These are phyloP conservation scores for Ateles fusciceps DNA, from an alignment of 2,797 vertebrate species.

Conservation along the genomic window DNA sequence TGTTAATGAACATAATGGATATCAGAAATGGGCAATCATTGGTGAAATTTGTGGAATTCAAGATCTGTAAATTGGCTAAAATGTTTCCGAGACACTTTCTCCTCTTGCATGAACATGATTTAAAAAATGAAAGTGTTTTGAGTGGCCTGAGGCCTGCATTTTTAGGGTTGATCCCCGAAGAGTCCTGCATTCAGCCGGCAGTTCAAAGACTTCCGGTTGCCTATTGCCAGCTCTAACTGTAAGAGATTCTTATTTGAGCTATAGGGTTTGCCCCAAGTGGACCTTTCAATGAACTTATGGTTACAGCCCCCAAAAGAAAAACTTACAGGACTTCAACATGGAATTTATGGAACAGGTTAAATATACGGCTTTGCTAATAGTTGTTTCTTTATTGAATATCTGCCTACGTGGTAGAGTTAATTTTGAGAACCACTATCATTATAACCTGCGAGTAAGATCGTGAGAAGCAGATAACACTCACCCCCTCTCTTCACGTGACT, in stretches of 20 bases:
- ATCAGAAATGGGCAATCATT: conserved; percentile 59
- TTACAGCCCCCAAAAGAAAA: not conserved
- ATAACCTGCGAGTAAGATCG: not conserved
- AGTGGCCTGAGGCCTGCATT: not conserved
- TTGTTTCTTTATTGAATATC: not conserved
- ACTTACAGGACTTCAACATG: not conserved
- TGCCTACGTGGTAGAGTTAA: not conserved
- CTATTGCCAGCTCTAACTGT: not conserved
- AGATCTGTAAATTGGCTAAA: not conserved
- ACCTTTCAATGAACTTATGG: not conserved
- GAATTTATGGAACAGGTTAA: not conserved
- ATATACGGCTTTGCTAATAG: not conserved
- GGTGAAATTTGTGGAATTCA: conserved; percentile 33
- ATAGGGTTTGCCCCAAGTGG: not conserved
- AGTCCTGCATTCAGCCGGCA: too few species aligned
- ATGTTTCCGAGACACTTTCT: not conserved
- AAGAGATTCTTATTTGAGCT: not conserved
- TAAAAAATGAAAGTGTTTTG: not conserved
- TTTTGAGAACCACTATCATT: not conserved
- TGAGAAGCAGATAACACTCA: not conserved
- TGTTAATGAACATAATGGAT: conserved; percentile 68
- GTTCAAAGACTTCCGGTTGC: not conserved
- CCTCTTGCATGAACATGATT: not conserved
- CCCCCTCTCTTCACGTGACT: not conserved
- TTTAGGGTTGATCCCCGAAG: not conserved